phyloP scores from a whole-genome alignment of 2,888 invertebrate genomes.

The Sphaeridia pumilis region DNA sequence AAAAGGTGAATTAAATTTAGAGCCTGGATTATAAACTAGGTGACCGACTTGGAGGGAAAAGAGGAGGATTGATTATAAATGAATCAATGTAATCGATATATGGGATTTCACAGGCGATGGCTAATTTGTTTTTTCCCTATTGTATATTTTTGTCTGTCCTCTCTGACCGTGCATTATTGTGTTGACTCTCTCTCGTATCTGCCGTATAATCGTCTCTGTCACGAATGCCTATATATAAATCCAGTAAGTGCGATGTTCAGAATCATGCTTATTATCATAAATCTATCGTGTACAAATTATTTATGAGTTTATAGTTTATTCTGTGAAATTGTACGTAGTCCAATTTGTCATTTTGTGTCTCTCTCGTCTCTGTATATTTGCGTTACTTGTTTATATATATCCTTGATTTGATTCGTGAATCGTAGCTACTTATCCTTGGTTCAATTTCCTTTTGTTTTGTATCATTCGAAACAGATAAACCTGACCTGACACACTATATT shows the following conservation, averaged over 20 bases:
- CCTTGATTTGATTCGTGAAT: no score
- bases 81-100: background rate
- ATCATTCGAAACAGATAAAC: no score
- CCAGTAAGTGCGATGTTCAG: conserved; percentile 30
- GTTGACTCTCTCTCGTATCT: conserved; percentile 29
- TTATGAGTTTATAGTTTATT: conserved; percentile 11
- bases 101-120: conserved; percentile 22
- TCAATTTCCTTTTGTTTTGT: no score
- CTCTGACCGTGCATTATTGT: conserved; percentile 27
- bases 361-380: no score
- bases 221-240: conserved; percentile 29
- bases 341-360: no score
- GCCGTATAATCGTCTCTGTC: conserved; percentile 27
- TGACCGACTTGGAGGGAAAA: background rate
- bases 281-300: no score
- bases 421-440: no score
- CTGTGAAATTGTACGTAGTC: no score
- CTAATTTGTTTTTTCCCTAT: conserved; percentile 30
- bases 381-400: no score
- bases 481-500: no score
- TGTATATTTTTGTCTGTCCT: conserved; percentile 28
- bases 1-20: no score
- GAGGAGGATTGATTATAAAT: background rate
- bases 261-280: conserved; percentile 28
- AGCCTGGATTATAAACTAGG: no score